Percentiles rank a stretch among this genome's conserved stretches.
Evolutionary conservation across 2,888 invertebrate species (phyloP).

Genomic region (Timandra comae): DNA sequence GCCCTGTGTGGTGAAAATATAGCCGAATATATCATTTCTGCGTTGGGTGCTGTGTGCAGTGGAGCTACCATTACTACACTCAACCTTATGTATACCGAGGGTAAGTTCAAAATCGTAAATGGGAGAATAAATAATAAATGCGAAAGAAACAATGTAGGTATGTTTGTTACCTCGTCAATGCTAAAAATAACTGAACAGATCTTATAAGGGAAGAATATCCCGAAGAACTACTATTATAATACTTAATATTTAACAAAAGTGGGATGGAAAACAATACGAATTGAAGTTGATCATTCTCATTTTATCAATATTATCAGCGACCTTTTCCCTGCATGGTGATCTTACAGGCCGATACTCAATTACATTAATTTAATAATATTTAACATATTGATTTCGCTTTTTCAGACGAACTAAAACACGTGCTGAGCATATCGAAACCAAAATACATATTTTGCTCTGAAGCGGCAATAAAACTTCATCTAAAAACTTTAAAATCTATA

Average conservation of each 20-base stretch:
- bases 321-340: not conserved
- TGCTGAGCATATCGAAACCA: constrained; percentile 80
- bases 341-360: too few species aligned
- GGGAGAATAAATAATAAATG: too few species aligned
- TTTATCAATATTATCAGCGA: too few species aligned
- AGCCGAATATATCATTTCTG: constrained; percentile 68
- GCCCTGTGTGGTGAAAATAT: constrained; percentile 78
- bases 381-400: constrained; percentile 18
- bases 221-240: too few species aligned
- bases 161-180: too few species aligned
- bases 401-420: constrained; percentile 67
- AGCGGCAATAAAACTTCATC: constrained; percentile 33
- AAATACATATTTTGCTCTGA: constrained; percentile 79
- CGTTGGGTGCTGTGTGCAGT: constrained; percentile 67
- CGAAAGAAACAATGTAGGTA: not conserved
- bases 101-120: constrained; percentile 28
- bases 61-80: constrained; percentile 77
- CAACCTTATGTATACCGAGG: constrained; percentile 74
- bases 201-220: too few species aligned
- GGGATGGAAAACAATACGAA: too few species aligned
- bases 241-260: too few species aligned
- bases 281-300: too few species aligned
- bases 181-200: too few species aligned
- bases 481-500: constrained; percentile 30
- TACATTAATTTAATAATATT: too few species aligned